Base-by-base conservation (phyloP, 2,113 vertebrate species). In the Phasianus colchicus region DNA sequence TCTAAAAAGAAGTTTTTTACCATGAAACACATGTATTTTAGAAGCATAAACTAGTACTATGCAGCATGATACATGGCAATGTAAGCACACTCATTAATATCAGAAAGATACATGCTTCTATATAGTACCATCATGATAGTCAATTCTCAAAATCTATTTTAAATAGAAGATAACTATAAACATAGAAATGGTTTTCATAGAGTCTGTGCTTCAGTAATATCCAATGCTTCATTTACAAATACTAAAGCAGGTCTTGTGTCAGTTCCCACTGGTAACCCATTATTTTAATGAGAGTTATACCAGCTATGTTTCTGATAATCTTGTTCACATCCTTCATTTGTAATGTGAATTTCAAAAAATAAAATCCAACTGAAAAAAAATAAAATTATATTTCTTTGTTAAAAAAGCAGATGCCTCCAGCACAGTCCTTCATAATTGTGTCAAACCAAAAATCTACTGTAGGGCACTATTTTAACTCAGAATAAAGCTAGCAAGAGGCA, bases 1-100 rank as follows among this genome's bases (percentile, higher is more conserved):
- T 43, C 13, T 80, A 48, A 78, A 90, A 89, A n/a, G 1, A 43
- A 55, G 38, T 10, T 0, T 0, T 4, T 61, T 72, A 65, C 15
- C 69, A 67, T 61, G 63, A 89, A 88, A 83, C 43, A 45, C 6
- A 76, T 40, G 10, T 30, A 43, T 58, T 90, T 71, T 67, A 81
- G 67, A 45, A 78, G 12, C 27, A 47, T 18, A 80, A 57, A 6
- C 3, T 79, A 69, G 13, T n/a, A 79, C 22, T 75, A 43, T 18
- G 79, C 20, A 78, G n/a, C 18, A 54, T 2, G 42, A 74, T 42
- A 40, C 16, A 40, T 19, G 58, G 72, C 69, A 83, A 21, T 47
- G 17, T 42, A 90, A 66, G n/a, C 32, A 72, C 32, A 61, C 25
- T 57, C 64, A 72, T 38, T 88, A 52, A 52, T 52, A 75, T 20